Conservation (phyloP, 1,140 invertebrate genomes). For the Achroia grisella region DNA sequence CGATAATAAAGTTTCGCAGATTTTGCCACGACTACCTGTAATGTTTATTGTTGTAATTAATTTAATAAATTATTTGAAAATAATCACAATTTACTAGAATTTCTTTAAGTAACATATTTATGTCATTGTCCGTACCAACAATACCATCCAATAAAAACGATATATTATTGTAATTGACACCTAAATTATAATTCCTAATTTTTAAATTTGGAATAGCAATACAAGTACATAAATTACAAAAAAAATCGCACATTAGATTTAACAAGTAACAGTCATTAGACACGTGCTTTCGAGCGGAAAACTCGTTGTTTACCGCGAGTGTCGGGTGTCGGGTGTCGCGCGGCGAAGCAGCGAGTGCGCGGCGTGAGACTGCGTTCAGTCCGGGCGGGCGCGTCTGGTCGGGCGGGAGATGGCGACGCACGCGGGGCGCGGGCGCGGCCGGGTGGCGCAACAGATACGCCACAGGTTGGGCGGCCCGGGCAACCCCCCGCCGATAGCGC, state of each 20-base stretch:
- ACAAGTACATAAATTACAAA: no score
- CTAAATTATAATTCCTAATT: no score
- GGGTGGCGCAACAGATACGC: slow-evolving; percentile 65
- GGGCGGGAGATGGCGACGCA: slow-evolving; percentile 5
- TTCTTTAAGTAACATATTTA: no score
- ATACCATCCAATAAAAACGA: neutral
- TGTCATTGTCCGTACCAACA: neutral
- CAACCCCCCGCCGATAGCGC: slow-evolving; percentile 30
- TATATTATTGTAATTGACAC: no score
- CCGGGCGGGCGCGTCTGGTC: slow-evolving; percentile 20
- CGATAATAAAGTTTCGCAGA: no score
- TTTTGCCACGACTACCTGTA: no score
- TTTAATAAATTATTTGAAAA: no score
- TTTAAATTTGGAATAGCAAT: no score
- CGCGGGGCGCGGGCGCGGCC: slow-evolving; percentile 14
- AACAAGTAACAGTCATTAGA: slow-evolving; percentile 1
- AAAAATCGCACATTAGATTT: no score
- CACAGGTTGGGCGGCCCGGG: slow-evolving; percentile 56
- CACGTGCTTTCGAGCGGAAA: slow-evolving; percentile 30
- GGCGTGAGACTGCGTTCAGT: slow-evolving; percentile 33
- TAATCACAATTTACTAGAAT: no score
- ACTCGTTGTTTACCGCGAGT: slow-evolving; percentile 1
- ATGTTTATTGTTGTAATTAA: no score
- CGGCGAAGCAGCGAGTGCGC: slow-evolving; percentile 29
- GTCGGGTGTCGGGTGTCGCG: slow-evolving; percentile 18